Conservation (phyloP, 2,797 vertebrate species). For the Neoniphon sammara region DNA sequence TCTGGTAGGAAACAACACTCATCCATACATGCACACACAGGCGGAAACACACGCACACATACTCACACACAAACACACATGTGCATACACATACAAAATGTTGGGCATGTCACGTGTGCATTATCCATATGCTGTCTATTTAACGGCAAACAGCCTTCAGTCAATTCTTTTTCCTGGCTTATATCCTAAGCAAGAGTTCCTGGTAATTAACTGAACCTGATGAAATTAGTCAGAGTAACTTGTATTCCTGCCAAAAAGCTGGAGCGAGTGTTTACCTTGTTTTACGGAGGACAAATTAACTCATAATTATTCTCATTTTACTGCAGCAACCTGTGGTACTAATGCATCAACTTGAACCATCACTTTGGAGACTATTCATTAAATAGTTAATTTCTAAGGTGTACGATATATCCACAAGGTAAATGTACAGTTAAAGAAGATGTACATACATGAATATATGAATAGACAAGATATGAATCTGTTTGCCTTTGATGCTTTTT, state of each 20-base stretch:
- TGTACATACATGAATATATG: constrained; percentile 30
- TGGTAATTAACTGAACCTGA: constrained; percentile 15
- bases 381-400: not conserved
- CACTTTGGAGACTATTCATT: not conserved
- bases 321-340: not conserved
- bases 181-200: not conserved
- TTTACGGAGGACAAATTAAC: constrained; percentile 26
- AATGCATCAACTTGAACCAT: not conserved
- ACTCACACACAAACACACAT: not conserved
- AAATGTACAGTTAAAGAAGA: constrained; percentile 4
- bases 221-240: constrained; percentile 13
- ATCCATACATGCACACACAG: not conserved
- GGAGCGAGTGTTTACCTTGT: not conserved
- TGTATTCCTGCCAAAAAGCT: not conserved
- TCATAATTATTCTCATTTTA: constrained; percentile 32
- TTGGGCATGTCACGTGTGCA: constrained; percentile 22
- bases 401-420: not conserved
- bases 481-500: constrained; percentile 22
- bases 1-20: constrained; percentile 30
- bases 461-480: constrained; percentile 35
- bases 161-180: constrained; percentile 4
- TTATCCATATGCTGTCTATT: not conserved
- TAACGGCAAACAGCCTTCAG: constrained; percentile 8
- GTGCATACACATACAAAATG: not conserved
- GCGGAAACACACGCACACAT: not conserved